Evolutionary conservation across 2,113 vertebrate genomes (phyloP), one percentile per base, ranked within the genome.

Genomic region (Megatriorchis doriae): DNA sequence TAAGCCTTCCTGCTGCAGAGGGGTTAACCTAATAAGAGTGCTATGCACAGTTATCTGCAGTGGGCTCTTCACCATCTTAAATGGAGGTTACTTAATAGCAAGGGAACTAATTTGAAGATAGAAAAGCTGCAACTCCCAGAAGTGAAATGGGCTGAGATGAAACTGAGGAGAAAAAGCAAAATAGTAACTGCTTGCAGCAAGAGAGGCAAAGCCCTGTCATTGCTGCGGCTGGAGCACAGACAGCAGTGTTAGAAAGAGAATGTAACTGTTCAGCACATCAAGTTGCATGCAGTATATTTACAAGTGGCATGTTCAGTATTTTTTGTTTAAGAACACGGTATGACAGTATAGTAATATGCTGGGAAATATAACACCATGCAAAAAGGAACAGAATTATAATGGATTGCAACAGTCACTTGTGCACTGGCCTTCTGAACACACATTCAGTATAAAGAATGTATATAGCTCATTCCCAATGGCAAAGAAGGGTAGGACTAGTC

Each of bases 21-120:
- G 85, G 86, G 80, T 92, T 93, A 87, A 88, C 82, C 73, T 87
- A 94, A 90, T 78, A 81, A 91, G 16, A 59, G 71, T 53, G 67
- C 58, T 56, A 62, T 81, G 75, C n/a, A 53, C 15, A 66, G 68
- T 56, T 91, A 82, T 81, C 83, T 89, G 36, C 72, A 81, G 45
- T 34, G 32, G 23, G 43, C 34, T 90, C 34, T 85, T 75, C 53
- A 79, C 73, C 73, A 0, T 58, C 83, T 88, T 81, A 90, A 83
- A 92, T 83, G 77, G 66, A 74, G 55, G 81, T 82, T 86, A 70
- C 88, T 92, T 84, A 90, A 87, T 80, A 74, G 52, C 43, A 80
- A 43, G 16, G 71, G 63, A 89, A 78, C 71, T 87, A 71, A 59
- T 90, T 34, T 77, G 70, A 81, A 71, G 55, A 53, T 29, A 31